A percentile compares a stretch with the other conserved stretches of the same genome.
Evolutionary conservation across 2,113 vertebrate genomes (phyloP).

Genomic region (Candoia aspera): DNA sequence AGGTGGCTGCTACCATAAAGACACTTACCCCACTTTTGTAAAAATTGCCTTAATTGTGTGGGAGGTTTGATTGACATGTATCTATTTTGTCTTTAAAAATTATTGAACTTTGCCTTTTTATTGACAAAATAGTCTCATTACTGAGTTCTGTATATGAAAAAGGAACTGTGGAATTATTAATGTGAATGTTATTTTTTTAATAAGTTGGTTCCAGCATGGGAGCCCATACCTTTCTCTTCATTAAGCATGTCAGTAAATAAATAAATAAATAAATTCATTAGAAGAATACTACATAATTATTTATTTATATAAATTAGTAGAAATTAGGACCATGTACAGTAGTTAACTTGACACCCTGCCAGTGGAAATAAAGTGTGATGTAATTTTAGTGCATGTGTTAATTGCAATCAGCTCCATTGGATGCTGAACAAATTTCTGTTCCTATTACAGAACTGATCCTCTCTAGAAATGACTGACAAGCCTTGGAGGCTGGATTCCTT

Average conservation of each 20-base stretch:
- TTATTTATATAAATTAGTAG: slow-evolving; percentile 16
- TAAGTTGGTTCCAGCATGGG: not conserved
- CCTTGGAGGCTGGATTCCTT: not conserved
- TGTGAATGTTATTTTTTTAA: not conserved
- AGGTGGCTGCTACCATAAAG: not conserved
- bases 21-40: not conserved
- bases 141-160: not conserved
- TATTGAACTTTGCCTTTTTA: not conserved
- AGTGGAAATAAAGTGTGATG: slow-evolving; percentile 17
- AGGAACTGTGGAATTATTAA: not conserved
- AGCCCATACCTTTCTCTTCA: slow-evolving; percentile 9
- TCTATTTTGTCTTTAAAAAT: not conserved
- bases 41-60: not conserved
- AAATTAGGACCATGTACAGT: slow-evolving; percentile 6
- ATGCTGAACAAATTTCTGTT: not conserved
- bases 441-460: not conserved
- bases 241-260: slow-evolving; percentile 28
- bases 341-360: slow-evolving; percentile 2
- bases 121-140: not conserved
- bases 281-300: slow-evolving; percentile 8
- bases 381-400: slow-evolving; percentile 19
- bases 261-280: slow-evolving; percentile 12
- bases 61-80: not conserved
- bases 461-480: not conserved
- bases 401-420: not conserved